These are phyloP conservation scores for Mactra quadrangularis DNA, from an alignment of 1,140 invertebrate species.

Conservation along the genomic window DNA sequence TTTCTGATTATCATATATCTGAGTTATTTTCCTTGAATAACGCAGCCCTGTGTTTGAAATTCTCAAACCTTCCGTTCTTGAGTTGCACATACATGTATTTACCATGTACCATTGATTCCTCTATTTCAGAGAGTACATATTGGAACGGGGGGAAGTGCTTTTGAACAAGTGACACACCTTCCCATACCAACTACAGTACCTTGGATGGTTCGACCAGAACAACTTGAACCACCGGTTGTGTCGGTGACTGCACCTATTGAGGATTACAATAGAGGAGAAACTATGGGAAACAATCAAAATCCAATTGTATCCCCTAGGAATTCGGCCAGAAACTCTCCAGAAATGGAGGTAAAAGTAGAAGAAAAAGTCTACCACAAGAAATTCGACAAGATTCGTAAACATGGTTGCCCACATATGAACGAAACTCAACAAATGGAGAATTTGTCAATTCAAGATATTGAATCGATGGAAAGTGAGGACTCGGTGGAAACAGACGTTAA, in stretches of 20 bases:
- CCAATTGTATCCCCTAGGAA: constrained; percentile 24
- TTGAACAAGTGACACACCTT: constrained; percentile 47
- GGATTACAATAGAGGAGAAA: constrained; percentile 19
- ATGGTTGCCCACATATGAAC: constrained; percentile 45
- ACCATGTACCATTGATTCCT: too few relatives aligned
- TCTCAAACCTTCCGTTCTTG: too few relatives aligned
- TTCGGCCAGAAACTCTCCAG: constrained; percentile 29
- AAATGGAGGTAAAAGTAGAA: constrained; percentile 48
- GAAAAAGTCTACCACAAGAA: constrained; percentile 79
- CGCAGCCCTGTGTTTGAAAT: too few relatives aligned
- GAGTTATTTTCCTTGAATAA: too few relatives aligned
- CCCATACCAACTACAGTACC: constrained; percentile 19
- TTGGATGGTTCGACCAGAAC: constrained; percentile 5
- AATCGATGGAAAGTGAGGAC: constrained; percentile 58
- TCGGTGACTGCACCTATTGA: constrained; percentile 59
- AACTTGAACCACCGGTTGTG: constrained; percentile 18
- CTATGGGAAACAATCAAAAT: neutral
- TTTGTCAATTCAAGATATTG: constrained; percentile 40
- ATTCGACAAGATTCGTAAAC: constrained; percentile 80
- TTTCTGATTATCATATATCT: too few relatives aligned
- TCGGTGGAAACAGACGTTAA: constrained; percentile 50
- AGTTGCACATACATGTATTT: too few relatives aligned
- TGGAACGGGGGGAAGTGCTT: constrained; percentile 52
- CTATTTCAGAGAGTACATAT: constrained; percentile 47
- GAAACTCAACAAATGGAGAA: constrained; percentile 50